A percentile compares a stretch with the other conserved stretches of the same genome.
Evolutionary conservation across 1,140 invertebrate species (phyloP).

Genomic region (Lepidostoma basale): DNA sequence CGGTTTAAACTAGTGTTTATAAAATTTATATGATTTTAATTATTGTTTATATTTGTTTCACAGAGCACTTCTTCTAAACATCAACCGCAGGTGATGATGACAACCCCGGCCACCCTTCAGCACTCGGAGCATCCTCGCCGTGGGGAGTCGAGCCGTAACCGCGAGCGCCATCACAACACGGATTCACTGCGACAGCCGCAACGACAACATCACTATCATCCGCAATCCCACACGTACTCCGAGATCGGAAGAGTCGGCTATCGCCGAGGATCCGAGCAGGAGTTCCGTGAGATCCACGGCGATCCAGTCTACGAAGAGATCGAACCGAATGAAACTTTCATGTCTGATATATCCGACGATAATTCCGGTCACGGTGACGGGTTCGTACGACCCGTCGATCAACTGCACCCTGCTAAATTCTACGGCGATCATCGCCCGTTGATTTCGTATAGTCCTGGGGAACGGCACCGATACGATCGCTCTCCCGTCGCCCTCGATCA

Average conservation of each 20-base stretch:
- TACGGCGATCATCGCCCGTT: constrained; percentile 81
- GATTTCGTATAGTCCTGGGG: constrained; percentile 70
- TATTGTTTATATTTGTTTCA: constrained; percentile 37
- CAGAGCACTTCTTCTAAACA: constrained; percentile 65
- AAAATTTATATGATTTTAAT: no score
- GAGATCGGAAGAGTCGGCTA: constrained; percentile 62
- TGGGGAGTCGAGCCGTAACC: constrained; percentile 54
- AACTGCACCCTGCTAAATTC: constrained; percentile 69
- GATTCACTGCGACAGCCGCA: constrained; percentile 50
- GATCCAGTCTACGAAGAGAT: constrained; percentile 85
- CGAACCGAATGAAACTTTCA: constrained; percentile 72
- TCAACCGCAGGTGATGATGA: constrained; percentile 49
- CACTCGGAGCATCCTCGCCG: constrained; percentile 52
- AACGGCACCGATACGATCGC: constrained; percentile 60
- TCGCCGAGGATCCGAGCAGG: constrained; percentile 56
- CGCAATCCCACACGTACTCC: constrained; percentile 64
- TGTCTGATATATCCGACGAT: constrained; percentile 82
- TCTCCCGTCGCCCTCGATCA: constrained; percentile 59
- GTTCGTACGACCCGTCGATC: constrained; percentile 63
- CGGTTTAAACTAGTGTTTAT: no score
- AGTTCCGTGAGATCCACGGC: constrained; percentile 63
- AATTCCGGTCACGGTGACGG: constrained; percentile 78
- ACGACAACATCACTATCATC: constrained; percentile 53
- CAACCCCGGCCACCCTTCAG: constrained; percentile 51
- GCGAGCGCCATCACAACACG: constrained; percentile 52